Evolutionary conservation across 2,797 vertebrate species (phyloP).

Genomic region (Sardinella longiceps): DNA sequence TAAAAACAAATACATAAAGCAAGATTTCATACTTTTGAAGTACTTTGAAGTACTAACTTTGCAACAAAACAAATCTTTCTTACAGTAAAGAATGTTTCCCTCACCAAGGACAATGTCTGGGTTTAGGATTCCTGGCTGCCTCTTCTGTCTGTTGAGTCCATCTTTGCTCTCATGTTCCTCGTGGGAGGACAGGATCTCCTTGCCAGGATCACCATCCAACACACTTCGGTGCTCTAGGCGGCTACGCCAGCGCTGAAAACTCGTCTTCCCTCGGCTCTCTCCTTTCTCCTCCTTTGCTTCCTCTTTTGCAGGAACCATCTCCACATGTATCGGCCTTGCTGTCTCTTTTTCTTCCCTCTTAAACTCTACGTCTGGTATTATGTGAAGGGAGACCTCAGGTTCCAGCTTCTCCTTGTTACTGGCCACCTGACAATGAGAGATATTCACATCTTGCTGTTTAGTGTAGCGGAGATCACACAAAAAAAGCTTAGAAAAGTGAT

Average conservation of each 20-base stretch:
- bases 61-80: not conserved
- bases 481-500: not conserved
- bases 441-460: conserved; percentile 22
- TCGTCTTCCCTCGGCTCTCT: conserved; percentile 42
- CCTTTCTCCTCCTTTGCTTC: conserved; percentile 34
- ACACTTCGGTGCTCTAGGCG: conserved; percentile 4
- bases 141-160: conserved; percentile 68
- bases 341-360: conserved; percentile 40
- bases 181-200: conserved; percentile 30
- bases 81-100: conserved; percentile 59
- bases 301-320: conserved; percentile 42
- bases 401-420: conserved; percentile 36
- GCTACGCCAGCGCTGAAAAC: conserved; percentile 17
- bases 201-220: conserved; percentile 37
- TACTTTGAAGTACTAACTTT: not conserved
- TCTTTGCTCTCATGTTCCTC: conserved; percentile 40
- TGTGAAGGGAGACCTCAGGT: conserved; percentile 3
- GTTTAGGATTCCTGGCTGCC: conserved; percentile 72
- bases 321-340: conserved; percentile 35
- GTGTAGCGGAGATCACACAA: not conserved
- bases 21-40: not conserved
- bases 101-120: conserved; percentile 77
- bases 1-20: conserved; percentile 4
- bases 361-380: conserved; percentile 37
- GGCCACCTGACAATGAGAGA: conserved; percentile 40